These are phyloP conservation scores for Phalacrocorax carbo DNA, from an alignment of 2,113 vertebrate genomes.

Conservation along the genomic window DNA sequence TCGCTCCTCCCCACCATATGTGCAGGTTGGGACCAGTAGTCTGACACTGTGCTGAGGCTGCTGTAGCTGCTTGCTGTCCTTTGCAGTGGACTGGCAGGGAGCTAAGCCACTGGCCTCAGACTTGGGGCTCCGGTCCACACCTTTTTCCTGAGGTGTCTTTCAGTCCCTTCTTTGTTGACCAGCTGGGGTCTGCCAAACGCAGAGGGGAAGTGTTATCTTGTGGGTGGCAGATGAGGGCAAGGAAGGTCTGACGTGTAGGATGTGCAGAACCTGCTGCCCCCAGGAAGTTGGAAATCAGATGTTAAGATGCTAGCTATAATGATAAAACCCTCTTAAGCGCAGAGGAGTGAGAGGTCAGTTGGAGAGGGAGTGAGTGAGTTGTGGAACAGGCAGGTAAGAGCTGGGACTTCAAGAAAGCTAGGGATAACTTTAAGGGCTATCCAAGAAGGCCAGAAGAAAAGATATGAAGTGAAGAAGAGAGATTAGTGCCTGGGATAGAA, in stretches of 20 bases:
- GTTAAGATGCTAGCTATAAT: neutral
- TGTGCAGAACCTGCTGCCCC: neutral
- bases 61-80: neutral
- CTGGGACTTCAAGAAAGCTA: neutral
- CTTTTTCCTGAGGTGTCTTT: neutral
- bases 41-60: neutral
- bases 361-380: neutral
- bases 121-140: neutral
- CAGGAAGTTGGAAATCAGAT: neutral
- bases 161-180: neutral
- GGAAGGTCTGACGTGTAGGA: rapidly evolving
- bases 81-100: neutral
- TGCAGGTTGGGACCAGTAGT: rapidly evolving
- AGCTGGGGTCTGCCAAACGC: neutral
- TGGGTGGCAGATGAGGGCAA: neutral
- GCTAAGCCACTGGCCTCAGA: neutral
- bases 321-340: neutral
- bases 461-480: neutral
- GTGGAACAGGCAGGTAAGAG: neutral
- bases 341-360: neutral
- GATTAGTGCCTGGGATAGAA: neutral
- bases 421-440: neutral
- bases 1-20: neutral
- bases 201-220: neutral
- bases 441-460: neutral